Evolutionary conservation across 2,888 invertebrate genomes (phyloP).

Genomic region (Ashinkailepas kermadecensis): DNA sequence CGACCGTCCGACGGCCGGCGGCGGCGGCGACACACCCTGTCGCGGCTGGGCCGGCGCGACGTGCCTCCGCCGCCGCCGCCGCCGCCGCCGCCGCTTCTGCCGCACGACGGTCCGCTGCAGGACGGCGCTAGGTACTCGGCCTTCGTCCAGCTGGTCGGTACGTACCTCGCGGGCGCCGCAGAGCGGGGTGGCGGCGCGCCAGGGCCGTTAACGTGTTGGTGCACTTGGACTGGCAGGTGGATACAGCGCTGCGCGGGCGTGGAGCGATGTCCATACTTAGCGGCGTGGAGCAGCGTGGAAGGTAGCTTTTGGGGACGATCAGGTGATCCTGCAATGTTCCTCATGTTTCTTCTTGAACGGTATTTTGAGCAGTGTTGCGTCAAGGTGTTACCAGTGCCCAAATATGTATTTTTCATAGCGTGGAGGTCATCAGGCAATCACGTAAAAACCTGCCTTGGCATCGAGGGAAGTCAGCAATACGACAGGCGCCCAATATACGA

Average conservation of each 20-base stretch:
- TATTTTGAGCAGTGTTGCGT: too few species aligned
- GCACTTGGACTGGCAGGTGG: neutral
- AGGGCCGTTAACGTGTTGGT: neutral
- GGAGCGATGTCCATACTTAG: neutral
- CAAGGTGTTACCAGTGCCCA: too few species aligned
- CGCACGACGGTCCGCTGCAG: conserved; percentile 62
- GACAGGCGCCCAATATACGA: too few species aligned
- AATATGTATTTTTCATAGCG: too few species aligned
- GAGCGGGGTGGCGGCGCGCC: too few species aligned
- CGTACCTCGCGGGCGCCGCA: neutral
- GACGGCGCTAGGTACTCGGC: conserved; percentile 72
- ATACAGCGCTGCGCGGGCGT: neutral
- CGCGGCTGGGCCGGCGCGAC: neutral
- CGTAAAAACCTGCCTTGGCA: too few species aligned
- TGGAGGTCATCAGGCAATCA: too few species aligned
- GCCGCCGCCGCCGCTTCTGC: neutral
- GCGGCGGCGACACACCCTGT: neutral
- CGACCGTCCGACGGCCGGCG: neutral
- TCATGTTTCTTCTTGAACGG: too few species aligned
- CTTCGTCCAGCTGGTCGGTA: conserved; percentile 66
- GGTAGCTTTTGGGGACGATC: too few species aligned
- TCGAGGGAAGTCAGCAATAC: too few species aligned
- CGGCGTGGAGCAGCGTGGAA: too few species aligned
- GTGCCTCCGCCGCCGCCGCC: neutral
- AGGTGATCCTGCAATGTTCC: too few species aligned